Conservation (phyloP, 2,888 invertebrate species). For the Eupithecia centaureata region DNA sequence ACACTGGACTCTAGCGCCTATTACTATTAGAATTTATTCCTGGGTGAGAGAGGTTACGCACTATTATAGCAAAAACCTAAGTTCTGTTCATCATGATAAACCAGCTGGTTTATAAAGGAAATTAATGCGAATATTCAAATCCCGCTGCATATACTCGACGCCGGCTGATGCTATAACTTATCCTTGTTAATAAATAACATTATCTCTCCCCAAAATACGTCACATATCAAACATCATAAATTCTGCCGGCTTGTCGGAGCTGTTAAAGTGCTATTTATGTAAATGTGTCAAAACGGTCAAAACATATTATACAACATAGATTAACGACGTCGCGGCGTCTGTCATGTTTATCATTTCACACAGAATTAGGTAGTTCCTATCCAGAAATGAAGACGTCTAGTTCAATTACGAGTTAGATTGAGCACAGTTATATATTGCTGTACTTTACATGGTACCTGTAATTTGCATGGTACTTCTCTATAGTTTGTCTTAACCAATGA, state of each 20-base stretch:
- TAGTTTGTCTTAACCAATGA: background rate
- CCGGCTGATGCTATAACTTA: constrained; percentile 36
- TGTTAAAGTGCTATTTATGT: constrained; percentile 62
- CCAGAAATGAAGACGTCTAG: constrained; percentile 20
- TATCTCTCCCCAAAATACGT: constrained; percentile 47
- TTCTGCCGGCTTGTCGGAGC: constrained; percentile 47
- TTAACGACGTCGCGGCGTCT: constrained; percentile 60
- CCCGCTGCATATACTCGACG: constrained; percentile 26
- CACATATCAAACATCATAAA: constrained; percentile 49
- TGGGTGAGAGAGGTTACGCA: no score
- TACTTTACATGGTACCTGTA: background rate
- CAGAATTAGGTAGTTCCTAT: constrained; percentile 27
- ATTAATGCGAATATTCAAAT: constrained; percentile 30
- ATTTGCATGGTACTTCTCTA: background rate
- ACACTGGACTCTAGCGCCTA: no score
- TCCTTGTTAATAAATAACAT: constrained; percentile 44
- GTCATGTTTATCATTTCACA: constrained; percentile 36
- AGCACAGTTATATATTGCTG: background rate
- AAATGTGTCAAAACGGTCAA: constrained; percentile 61
- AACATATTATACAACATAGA: constrained; percentile 61
- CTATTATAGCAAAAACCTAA: no score
- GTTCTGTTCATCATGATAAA: constrained; percentile 4
- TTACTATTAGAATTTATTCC: no score
- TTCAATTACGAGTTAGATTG: constrained; percentile 11
- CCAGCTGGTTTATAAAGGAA: constrained; percentile 8